These are phyloP conservation scores for Popillia japonica DNA, from an alignment of 1,140 invertebrate species.

Conservation along the genomic window DNA sequence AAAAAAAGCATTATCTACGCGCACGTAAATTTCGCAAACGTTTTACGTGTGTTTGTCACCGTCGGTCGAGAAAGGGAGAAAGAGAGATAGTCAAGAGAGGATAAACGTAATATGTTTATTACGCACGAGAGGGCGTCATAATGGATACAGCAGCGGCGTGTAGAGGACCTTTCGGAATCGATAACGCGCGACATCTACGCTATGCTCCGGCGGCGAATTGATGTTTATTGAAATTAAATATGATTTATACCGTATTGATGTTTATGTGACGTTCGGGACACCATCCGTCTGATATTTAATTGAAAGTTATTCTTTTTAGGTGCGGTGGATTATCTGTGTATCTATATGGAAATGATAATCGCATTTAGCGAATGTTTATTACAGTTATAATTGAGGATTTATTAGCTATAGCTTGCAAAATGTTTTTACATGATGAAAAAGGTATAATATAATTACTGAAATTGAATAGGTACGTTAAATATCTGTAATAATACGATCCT, in stretches of 20 bases:
- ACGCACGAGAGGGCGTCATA: constrained; percentile 24
- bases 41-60: not conserved
- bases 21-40: not conserved
- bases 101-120: constrained; percentile 33
- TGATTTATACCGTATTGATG: constrained; percentile 6
- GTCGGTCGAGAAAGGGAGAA: not conserved
- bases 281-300: not conserved
- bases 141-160: not conserved
- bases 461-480: no score
- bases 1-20: not conserved
- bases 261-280: not conserved
- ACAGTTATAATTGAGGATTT: no score
- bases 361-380: no score
- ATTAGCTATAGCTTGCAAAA: no score
- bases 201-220: constrained; percentile 15
- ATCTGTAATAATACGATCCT: no score
- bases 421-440: no score
- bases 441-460: no score
- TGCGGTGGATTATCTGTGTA: not conserved
- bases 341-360: no score
- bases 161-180: constrained; percentile 23
- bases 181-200: constrained; percentile 10
- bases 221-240: constrained; percentile 36
- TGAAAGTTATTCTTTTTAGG: not conserved
- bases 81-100: constrained; percentile 10